Evolutionary conservation across 2,113 vertebrate species (phyloP).

Genomic region (Gorsachius goisagi): DNA sequence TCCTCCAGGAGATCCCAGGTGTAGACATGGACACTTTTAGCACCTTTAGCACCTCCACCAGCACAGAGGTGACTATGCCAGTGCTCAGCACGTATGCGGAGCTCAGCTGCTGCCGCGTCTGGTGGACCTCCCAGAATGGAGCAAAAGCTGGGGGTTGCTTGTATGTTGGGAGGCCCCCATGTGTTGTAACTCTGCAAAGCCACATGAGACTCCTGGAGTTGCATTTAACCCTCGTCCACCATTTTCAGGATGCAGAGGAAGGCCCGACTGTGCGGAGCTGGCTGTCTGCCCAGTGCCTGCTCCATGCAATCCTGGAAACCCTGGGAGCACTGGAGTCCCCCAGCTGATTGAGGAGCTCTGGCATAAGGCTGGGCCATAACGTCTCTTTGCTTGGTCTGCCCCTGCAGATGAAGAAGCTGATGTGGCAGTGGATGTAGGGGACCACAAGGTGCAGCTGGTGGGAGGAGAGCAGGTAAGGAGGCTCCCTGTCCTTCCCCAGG

Average conservation of each 20-base stretch:
- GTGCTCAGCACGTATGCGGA: not conserved
- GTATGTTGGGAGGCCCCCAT: not conserved
- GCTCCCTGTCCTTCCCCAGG: not conserved
- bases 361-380: not conserved
- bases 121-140: not conserved
- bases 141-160: not conserved
- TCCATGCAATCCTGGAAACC: not conserved
- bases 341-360: not conserved
- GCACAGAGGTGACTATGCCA: not conserved
- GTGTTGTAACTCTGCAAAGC: not conserved
- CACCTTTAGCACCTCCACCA: not conserved
- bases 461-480: not conserved
- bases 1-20: not conserved
- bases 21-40: not conserved
- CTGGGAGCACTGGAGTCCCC: fast-evolving
- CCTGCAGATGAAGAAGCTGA: not conserved
- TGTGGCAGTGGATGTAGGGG: not conserved
- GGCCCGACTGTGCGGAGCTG: not conserved
- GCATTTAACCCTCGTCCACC: not conserved
- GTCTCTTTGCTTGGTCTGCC: not conserved
- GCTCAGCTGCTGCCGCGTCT: not conserved
- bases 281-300: not conserved
- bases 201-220: not conserved
- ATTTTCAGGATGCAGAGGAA: not conserved
- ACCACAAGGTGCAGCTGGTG: not conserved